These are phyloP conservation scores for Armadillidium nasatum DNA, from an alignment of 1,140 invertebrate genomes.

Conservation along the genomic window DNA sequence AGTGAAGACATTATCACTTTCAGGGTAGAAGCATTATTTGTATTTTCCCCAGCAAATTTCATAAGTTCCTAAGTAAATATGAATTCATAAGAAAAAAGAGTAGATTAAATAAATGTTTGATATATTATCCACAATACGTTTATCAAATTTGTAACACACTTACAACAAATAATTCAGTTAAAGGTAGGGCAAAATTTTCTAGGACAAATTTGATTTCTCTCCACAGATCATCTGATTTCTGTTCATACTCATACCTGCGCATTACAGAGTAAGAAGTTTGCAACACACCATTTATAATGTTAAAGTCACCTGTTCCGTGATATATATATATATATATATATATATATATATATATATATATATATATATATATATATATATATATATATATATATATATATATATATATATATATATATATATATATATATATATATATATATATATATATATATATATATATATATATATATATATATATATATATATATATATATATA, in stretches of 20 bases:
- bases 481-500: too few species aligned
- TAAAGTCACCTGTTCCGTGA: conserved; percentile 81
- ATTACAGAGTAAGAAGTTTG: conserved; percentile 93
- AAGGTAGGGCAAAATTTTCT: conserved; percentile 83
- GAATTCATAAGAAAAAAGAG: too few species aligned
- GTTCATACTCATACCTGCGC: conserved; percentile 91
- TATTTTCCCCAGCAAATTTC: conserved; percentile 70
- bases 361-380: conserved; percentile 12
- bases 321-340: conserved; percentile 34
- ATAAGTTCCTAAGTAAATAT: conserved; percentile 65
- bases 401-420: background rate
- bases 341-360: background rate
- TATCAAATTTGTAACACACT: conserved; percentile 46
- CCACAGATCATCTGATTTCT: conserved; percentile 91
- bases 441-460: too few species aligned
- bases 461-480: too few species aligned
- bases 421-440: too few species aligned
- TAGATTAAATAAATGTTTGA: conserved; percentile 19
- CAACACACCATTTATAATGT: conserved; percentile 90
- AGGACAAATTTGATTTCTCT: conserved; percentile 94
- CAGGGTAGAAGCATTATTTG: conserved; percentile 70
- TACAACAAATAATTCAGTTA: conserved; percentile 86
- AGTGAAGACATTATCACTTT: conserved; percentile 86
- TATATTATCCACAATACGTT: too few species aligned
- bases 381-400: conserved; percentile 12